Conservation (phyloP, 2,113 vertebrate genomes). For the Herpailurus yagouaroundi region DNA sequence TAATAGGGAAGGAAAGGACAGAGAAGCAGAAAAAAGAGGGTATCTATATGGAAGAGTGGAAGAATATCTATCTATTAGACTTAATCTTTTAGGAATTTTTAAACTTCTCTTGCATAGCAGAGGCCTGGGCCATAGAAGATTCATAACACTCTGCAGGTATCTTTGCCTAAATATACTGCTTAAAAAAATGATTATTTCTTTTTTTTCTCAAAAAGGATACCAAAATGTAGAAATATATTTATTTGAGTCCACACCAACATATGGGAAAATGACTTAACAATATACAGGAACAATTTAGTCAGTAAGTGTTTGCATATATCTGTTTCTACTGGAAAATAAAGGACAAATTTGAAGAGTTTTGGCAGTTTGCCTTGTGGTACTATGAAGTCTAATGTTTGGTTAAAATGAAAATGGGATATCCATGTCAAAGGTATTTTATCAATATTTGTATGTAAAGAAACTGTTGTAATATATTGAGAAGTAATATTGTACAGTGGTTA, state of each 20-base stretch:
- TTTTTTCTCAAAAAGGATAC: neutral
- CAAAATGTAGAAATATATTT: neutral
- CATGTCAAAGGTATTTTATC: neutral
- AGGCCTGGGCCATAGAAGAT: neutral
- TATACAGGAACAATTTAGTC: neutral
- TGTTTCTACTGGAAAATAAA: neutral
- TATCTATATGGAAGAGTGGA: neutral
- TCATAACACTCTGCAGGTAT: rapidly evolving
- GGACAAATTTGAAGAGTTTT: neutral
- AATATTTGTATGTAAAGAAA: neutral
- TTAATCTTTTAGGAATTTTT: neutral
- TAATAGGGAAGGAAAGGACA: neutral
- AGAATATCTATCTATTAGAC: too few relatives aligned
- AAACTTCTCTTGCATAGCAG: neutral
- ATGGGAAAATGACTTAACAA: neutral
- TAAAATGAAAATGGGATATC: slow-evolving; percentile 33
- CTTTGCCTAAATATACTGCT: neutral
- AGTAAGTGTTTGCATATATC: neutral
- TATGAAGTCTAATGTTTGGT: neutral
- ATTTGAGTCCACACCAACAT: neutral
- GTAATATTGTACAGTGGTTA: too few relatives aligned
- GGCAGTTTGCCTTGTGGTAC: neutral
- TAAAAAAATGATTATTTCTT: neutral
- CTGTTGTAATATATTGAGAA: neutral
- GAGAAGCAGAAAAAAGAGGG: neutral